Percentiles rank a stretch among this genome's conserved stretches.
These are phyloP conservation scores for Trachops cirrhosus DNA, from an alignment of 2,797 vertebrate species.

Conservation along the genomic window DNA sequence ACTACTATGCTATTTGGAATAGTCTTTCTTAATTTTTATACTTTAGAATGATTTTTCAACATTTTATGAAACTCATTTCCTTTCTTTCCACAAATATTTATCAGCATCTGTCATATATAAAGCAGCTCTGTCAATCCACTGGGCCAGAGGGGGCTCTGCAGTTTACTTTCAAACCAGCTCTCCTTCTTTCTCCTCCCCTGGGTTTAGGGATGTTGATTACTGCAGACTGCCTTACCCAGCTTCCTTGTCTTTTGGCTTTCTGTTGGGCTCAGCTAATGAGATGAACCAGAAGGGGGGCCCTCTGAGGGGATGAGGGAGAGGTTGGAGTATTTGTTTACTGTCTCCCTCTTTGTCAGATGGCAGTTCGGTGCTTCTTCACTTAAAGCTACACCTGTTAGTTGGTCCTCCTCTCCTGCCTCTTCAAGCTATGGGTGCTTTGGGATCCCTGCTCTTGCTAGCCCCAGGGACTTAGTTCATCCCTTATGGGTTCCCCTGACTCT, in stretches of 20 bases:
- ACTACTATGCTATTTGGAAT: neutral
- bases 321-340: no score
- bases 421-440: neutral
- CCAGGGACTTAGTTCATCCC: neutral
- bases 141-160: neutral
- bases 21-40: neutral
- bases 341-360: neutral
- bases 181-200: neutral
- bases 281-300: neutral
- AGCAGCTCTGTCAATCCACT: neutral
- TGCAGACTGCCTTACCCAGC: neutral
- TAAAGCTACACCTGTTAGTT: neutral
- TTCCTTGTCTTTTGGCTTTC: neutral
- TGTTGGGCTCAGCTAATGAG: neutral
- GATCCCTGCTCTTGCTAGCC: neutral
- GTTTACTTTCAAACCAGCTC: neutral
- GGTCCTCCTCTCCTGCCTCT: neutral
- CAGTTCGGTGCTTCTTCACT: neutral
- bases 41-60: neutral
- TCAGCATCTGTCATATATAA: neutral
- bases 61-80: neutral
- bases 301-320: neutral
- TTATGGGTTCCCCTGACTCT: neutral
- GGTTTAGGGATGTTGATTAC: neutral
- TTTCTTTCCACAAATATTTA: neutral